phyloP scores from a whole-genome alignment of 2,797 vertebrate genomes.

The Diplodus puntazzo region DNA sequence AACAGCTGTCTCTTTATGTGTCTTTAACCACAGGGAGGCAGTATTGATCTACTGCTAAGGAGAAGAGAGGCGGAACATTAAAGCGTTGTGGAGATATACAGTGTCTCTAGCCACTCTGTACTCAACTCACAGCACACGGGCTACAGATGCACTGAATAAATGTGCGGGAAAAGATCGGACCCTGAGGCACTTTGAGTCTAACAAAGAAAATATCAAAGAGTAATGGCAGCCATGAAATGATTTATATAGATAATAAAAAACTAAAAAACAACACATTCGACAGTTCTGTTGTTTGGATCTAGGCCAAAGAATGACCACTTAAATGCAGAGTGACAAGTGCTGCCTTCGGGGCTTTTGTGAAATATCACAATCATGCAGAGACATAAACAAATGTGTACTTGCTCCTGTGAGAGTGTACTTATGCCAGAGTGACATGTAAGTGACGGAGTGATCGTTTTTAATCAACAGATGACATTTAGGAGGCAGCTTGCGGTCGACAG shows the following conservation, averaged over 20 bases:
- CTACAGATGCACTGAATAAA: background rate
- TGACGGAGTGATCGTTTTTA: background rate
- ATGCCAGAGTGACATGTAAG: background rate
- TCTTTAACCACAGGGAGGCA: conserved; percentile 73
- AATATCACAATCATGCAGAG: background rate
- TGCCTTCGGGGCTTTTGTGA: background rate
- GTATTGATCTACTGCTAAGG: conserved; percentile 53
- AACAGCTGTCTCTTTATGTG: background rate
- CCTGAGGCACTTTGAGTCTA: background rate
- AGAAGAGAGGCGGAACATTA: background rate
- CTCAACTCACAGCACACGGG: background rate
- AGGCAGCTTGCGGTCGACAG: background rate
- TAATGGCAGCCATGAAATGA: background rate
- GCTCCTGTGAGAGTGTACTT: background rate
- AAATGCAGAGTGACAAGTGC: background rate
- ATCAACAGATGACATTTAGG: background rate
- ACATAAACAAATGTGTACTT: background rate
- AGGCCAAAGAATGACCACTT: background rate
- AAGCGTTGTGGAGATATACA: background rate
- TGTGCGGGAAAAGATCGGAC: background rate
- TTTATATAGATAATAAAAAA: background rate
- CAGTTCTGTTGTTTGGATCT: background rate
- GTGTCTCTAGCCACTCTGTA: background rate
- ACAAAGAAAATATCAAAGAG: background rate
- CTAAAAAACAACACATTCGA: background rate